Conservation (phyloP, 2,113 vertebrate genomes). For the Corvus cornix region DNA sequence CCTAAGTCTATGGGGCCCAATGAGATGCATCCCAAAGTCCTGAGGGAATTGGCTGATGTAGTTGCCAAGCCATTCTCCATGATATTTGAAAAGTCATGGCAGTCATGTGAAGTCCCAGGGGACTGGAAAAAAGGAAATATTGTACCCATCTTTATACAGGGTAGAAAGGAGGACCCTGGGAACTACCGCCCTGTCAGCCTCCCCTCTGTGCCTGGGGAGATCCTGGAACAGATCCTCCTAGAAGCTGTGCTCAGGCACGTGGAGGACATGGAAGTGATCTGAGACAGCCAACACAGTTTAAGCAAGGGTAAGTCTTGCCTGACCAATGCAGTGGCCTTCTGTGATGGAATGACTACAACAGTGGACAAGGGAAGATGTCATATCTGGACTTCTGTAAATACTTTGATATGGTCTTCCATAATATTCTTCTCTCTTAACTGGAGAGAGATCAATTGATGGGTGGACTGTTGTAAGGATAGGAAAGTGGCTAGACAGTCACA, state of each 20-base stretch:
- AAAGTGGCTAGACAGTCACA: not conserved
- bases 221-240: not conserved
- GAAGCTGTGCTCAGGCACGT: not conserved
- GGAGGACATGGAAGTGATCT: not conserved
- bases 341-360: not conserved
- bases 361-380: not conserved
- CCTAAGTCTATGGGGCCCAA: not conserved
- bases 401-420: not conserved
- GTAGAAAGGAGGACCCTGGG: not conserved
- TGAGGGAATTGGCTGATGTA: not conserved
- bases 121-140: not conserved
- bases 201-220: not conserved
- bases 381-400: not conserved
- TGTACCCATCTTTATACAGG: not conserved
- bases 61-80: not conserved
- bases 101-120: not conserved
- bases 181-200: rapidly evolving
- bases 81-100: not conserved
- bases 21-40: not conserved
- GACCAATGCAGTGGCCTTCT: not conserved
- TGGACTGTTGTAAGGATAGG: too few relatives aligned
- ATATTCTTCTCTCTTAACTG: not conserved
- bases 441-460: too few relatives aligned
- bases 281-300: not conserved
- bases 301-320: too few relatives aligned